Evolutionary conservation across 2,888 invertebrate species (phyloP).

Genomic region (Acleris cristana): DNA sequence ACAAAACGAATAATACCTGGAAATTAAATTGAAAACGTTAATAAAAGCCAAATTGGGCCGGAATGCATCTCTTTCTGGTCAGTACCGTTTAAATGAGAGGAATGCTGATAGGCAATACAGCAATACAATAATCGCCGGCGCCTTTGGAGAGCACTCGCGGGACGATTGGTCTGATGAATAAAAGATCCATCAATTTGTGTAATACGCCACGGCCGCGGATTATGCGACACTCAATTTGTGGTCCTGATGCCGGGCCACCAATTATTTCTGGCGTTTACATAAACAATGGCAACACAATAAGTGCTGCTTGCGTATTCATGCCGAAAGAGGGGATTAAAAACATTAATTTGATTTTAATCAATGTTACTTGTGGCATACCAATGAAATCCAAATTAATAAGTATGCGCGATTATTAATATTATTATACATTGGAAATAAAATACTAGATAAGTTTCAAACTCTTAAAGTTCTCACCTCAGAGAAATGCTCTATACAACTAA

Average conservation of each 20-base stretch:
- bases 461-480: too few species aligned
- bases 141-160: conserved; percentile 73
- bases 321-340: conserved; percentile 3
- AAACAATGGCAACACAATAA: conserved; percentile 31
- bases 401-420: too few species aligned
- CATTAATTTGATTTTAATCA: not conserved
- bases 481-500: too few species aligned
- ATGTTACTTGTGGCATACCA: not conserved
- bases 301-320: conserved; percentile 26
- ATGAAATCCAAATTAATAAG: too few species aligned
- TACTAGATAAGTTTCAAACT: too few species aligned
- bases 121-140: conserved; percentile 54
- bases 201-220: conserved; percentile 65
- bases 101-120: conserved; percentile 29
- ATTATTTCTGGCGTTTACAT: conserved; percentile 34
- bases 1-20: conserved; percentile 6
- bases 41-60: conserved; percentile 67
- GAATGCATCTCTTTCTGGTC: not conserved
- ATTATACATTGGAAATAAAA: too few species aligned
- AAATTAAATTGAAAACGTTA: conserved; percentile 14
- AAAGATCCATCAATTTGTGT: conserved; percentile 80
- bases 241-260: conserved; percentile 30
- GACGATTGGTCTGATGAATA: conserved; percentile 81
- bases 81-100: conserved; percentile 11
- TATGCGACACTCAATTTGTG: conserved; percentile 71